Conservation (phyloP, 2,888 invertebrate genomes). For the Leptinotarsa rubiginosa region DNA sequence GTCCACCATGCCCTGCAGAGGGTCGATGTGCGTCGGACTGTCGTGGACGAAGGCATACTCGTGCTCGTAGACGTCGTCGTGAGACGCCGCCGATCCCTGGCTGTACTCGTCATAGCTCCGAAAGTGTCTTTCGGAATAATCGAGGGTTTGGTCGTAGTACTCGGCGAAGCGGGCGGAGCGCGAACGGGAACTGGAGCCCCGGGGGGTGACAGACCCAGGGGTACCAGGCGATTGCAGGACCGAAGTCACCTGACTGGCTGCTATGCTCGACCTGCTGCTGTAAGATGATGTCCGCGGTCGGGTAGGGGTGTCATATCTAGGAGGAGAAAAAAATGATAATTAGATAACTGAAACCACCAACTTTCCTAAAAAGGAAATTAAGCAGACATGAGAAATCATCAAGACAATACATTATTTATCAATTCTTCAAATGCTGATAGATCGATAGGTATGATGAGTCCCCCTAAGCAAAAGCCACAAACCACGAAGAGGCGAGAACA, state of each 20-base stretch:
- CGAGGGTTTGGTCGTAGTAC: constrained; percentile 58
- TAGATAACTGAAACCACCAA: background rate
- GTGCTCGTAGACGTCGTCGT: constrained; percentile 71
- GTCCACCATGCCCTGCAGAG: constrained; percentile 39
- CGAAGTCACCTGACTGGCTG: constrained; percentile 64
- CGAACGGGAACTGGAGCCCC: constrained; percentile 68
- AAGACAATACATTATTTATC: no score
- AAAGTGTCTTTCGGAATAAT: constrained; percentile 70
- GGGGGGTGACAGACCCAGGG: constrained; percentile 54
- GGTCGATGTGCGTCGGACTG: constrained; percentile 64
- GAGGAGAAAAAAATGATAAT: constrained; percentile 29
- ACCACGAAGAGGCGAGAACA: no score
- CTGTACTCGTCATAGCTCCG: constrained; percentile 81
- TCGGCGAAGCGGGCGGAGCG: constrained; percentile 66
- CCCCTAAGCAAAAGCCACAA: no score
- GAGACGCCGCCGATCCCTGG: constrained; percentile 75
- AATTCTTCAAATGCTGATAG: no score
- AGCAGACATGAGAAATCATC: no score
- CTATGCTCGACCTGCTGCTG: constrained; percentile 68
- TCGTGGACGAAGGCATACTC: constrained; percentile 66
- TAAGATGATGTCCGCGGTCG: constrained; percentile 71
- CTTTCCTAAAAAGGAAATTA: background rate
- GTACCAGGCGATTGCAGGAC: constrained; percentile 70
- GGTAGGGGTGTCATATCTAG: constrained; percentile 73
- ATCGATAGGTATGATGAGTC: no score